Percentiles rank a stretch among this genome's conserved stretches.
Evolutionary conservation across 30 jellyfish, hydroid and myxozoan genomes (phyloP).

Genomic region (Rhopilema esculentum): DNA sequence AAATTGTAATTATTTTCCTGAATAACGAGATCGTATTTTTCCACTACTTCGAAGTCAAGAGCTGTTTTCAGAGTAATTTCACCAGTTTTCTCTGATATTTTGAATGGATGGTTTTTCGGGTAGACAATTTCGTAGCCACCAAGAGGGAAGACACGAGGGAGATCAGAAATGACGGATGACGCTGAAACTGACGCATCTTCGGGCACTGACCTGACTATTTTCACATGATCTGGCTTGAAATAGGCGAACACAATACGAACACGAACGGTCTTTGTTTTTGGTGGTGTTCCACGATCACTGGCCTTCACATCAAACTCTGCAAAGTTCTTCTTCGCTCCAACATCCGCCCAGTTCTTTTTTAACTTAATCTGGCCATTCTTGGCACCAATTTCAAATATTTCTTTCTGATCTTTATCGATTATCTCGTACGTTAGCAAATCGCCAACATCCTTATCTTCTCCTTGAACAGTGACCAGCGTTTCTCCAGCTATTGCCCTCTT

Average conservation of each 20-base stretch:
- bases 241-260: slow-evolving; percentile 83
- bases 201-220: slow-evolving; percentile 44
- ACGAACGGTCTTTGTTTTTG: slow-evolving; percentile 37
- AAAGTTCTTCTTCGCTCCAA: slow-evolving; percentile 67
- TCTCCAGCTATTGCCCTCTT: slow-evolving; percentile 69
- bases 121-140: slow-evolving; percentile 81
- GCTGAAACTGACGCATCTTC: slow-evolving; percentile 70
- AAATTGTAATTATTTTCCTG: slow-evolving; percentile 72
- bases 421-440: slow-evolving; percentile 82
- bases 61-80: slow-evolving; percentile 47
- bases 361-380: slow-evolving; percentile 73
- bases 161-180: slow-evolving; percentile 60
- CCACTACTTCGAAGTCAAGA: slow-evolving; percentile 78
- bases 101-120: slow-evolving; percentile 86
- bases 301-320: slow-evolving; percentile 86
- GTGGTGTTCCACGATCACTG: slow-evolving; percentile 78
- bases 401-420: slow-evolving; percentile 60
- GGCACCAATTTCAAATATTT: slow-evolving; percentile 71
- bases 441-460: slow-evolving; percentile 85
- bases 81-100: slow-evolving; percentile 67
- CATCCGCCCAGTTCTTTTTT: slow-evolving; percentile 49
- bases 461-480: slow-evolving; percentile 68
- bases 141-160: slow-evolving; percentile 74
- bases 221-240: slow-evolving; percentile 83
- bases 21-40: slow-evolving; percentile 67